These are phyloP conservation scores for Clavelina lepadiformis DNA, from an alignment of 23 tunicate genomes.

Conservation along the genomic window DNA sequence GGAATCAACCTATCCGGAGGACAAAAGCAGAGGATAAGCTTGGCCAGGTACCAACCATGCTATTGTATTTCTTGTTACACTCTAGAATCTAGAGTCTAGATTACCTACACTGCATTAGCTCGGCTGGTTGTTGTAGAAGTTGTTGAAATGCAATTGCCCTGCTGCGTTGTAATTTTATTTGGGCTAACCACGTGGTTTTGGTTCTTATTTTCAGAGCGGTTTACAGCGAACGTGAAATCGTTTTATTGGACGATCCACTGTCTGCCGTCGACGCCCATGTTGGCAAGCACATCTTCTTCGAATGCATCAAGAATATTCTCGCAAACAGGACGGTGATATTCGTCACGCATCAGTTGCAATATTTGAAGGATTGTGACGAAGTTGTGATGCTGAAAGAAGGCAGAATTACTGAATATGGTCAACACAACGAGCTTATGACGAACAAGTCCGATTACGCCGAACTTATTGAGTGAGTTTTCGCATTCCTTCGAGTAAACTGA, in stretches of 20 bases:
- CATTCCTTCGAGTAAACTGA: not conserved
- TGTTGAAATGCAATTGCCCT: too few species aligned
- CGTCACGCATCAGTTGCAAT: slow-evolving; percentile 92
- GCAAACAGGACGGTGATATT: slow-evolving; percentile 69
- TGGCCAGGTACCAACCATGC: slow-evolving; percentile 80
- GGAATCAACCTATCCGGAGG: slow-evolving; percentile 98
- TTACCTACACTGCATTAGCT: too few species aligned
- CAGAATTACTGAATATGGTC: slow-evolving; percentile 76
- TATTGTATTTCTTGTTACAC: not conserved
- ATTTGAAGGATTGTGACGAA: slow-evolving; percentile 90
- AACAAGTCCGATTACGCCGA: slow-evolving; percentile 44
- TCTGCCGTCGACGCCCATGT: slow-evolving; percentile 99
- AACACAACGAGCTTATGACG: slow-evolving; percentile 62
- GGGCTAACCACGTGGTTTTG: not conserved
- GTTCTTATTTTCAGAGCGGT: slow-evolving; percentile 59
- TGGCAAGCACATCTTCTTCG: slow-evolving; percentile 90
- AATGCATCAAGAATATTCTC: slow-evolving; percentile 78
- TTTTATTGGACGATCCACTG: slow-evolving; percentile 88
- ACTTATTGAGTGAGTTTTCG: slow-evolving; percentile 37
- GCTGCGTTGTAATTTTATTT: too few species aligned
- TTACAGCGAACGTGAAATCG: slow-evolving; percentile 81
- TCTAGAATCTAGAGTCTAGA: too few species aligned
- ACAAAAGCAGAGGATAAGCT: slow-evolving; percentile 86
- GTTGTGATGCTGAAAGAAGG: slow-evolving; percentile 80
- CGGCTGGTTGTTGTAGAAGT: too few species aligned